phyloP scores from a whole-genome alignment of 2,888 invertebrate genomes.

The Nasonovia ribisnigri region DNA sequence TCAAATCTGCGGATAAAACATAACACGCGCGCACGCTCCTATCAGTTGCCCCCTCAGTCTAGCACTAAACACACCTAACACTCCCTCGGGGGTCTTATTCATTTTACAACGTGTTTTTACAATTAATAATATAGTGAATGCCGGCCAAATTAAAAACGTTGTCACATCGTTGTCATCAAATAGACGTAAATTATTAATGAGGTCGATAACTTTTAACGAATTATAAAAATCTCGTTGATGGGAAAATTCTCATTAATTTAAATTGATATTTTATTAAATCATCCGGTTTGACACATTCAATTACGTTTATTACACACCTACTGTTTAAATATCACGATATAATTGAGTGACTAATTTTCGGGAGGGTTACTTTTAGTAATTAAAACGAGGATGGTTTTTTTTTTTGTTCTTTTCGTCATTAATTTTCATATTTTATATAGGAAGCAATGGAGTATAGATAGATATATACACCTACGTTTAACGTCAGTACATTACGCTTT shows the following conservation, averaged over 20 bases:
- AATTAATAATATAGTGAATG: neutral
- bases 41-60: neutral
- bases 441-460: neutral
- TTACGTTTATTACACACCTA: neutral
- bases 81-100: neutral
- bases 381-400: neutral
- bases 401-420: neutral
- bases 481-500: neutral
- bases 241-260: neutral
- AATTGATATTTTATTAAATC: slow-evolving; percentile 5
- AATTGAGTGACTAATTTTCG: neutral
- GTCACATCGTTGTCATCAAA: slow-evolving; percentile 1
- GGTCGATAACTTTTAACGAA: neutral
- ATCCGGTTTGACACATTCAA: neutral
- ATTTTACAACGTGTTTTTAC: neutral
- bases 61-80: neutral
- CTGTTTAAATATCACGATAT: neutral
- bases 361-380: neutral
- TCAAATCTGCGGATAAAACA: neutral
- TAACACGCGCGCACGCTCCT: neutral
- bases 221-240: slow-evolving; percentile 8
- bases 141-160: neutral
- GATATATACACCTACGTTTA: neutral
- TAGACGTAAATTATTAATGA: neutral
- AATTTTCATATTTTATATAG: neutral